These are phyloP conservation scores for Apostichopus californicus DNA, from an alignment of 35 echinoderm and acorn worm species.

Conservation along the genomic window DNA sequence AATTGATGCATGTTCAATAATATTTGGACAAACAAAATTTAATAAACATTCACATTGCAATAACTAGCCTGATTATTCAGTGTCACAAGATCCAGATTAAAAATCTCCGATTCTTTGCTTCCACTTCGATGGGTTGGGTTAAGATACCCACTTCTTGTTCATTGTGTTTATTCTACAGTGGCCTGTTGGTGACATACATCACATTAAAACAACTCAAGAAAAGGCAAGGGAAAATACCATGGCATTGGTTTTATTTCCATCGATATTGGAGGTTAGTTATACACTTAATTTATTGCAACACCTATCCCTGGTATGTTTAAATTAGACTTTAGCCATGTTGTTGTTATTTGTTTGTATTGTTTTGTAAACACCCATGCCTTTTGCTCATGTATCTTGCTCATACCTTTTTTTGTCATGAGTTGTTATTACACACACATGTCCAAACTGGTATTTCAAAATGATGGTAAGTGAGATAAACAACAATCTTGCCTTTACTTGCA, in stretches of 20 bases:
- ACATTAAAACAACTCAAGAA: conserved; percentile 61
- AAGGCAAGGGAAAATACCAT: conserved; percentile 50
- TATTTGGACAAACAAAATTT: not conserved
- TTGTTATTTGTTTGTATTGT: not conserved
- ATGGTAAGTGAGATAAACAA: too few species aligned
- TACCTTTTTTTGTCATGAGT: not conserved
- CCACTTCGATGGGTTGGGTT: not conserved
- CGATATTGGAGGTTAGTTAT: conserved; percentile 79
- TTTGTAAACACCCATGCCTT: not conserved
- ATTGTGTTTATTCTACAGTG: conserved; percentile 49
- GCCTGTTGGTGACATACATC: conserved; percentile 65
- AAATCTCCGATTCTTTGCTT: too few species aligned
- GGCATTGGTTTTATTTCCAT: conserved; percentile 83
- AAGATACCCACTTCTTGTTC: not conserved
- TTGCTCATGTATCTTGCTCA: not conserved
- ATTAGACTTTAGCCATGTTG: not conserved
- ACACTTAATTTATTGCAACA: not conserved
- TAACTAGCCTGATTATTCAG: not conserved
- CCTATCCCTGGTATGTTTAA: not conserved
- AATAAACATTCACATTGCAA: not conserved
- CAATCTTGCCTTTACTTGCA: too few species aligned
- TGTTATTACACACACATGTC: not conserved
- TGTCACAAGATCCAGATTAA: not conserved
- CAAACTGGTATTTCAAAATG: too few species aligned
- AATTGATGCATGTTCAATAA: not conserved